A percentile compares a stretch with the other conserved stretches of the same genome.
These are phyloP conservation scores for Anoplophora glabripennis DNA, from an alignment of 1,140 invertebrate genomes.

Conservation along the genomic window DNA sequence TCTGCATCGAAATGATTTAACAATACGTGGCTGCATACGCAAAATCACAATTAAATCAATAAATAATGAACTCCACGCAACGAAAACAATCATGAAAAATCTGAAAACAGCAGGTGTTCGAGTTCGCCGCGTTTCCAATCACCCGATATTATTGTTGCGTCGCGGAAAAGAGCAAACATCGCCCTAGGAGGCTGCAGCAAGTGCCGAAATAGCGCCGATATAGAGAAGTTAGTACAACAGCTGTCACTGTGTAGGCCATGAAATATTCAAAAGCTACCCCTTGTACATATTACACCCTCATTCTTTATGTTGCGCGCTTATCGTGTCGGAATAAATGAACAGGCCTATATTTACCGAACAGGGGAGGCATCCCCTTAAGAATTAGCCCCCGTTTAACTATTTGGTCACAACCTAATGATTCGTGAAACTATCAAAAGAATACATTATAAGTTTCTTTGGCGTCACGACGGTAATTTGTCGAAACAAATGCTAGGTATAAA, in stretches of 20 bases:
- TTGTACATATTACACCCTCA: slow-evolving; percentile 38
- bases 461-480: slow-evolving; percentile 19
- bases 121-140: slow-evolving; percentile 17
- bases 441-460: slow-evolving; percentile 24
- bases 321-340: slow-evolving; percentile 36
- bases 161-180: slow-evolving; percentile 26
- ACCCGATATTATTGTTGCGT: slow-evolving; percentile 21
- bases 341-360: slow-evolving; percentile 22
- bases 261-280: slow-evolving; percentile 37
- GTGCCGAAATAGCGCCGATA: slow-evolving; percentile 31
- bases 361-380: slow-evolving; percentile 25
- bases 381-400: slow-evolving; percentile 35
- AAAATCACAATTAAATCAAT: too few relatives aligned
- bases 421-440: slow-evolving; percentile 38
- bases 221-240: slow-evolving; percentile 31
- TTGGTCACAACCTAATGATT: slow-evolving; percentile 38
- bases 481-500: slow-evolving; percentile 26
- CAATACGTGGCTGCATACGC: too few relatives aligned
- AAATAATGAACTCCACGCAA: too few relatives aligned
- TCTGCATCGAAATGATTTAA: too few relatives aligned
- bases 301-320: slow-evolving; percentile 35
- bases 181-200: slow-evolving; percentile 13
- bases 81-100: too few relatives aligned
- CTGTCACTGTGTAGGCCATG: slow-evolving; percentile 35
- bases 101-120: slow-evolving; percentile 15